A percentile compares a stretch with the other conserved stretches of the same genome.
These are phyloP conservation scores for Helobdella robusta DNA, from an alignment of 2,888 invertebrate genomes.

Conservation along the genomic window DNA sequence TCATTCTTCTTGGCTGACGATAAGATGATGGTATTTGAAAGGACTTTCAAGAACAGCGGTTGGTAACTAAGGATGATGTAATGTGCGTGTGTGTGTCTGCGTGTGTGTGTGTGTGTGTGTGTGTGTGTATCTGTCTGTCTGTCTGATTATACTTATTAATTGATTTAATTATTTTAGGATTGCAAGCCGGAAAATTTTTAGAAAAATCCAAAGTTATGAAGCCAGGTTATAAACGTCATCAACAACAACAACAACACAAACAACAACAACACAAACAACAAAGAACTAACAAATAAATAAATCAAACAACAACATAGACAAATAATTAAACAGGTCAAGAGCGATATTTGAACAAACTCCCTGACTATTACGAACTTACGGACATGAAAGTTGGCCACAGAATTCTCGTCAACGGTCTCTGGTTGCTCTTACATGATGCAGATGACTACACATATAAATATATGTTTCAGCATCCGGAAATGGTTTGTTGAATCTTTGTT, in stretches of 20 bases:
- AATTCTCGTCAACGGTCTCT: conserved; percentile 46
- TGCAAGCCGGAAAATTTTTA: conserved; percentile 49
- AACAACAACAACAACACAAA: too few relatives aligned
- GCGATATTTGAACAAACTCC: conserved; percentile 49
- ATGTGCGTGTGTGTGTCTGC: neutral
- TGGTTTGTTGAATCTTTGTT: conserved; percentile 50
- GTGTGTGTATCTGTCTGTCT: neutral
- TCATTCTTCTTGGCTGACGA: conserved; percentile 50
- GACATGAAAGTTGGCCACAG: conserved; percentile 47
- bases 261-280: too few relatives aligned
- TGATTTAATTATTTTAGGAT: conserved; percentile 13
- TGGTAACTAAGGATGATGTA: conserved; percentile 17
- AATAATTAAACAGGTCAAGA: too few relatives aligned
- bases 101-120: neutral
- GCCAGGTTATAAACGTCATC: too few relatives aligned
- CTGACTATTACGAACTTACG: conserved; percentile 45
- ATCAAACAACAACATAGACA: too few relatives aligned
- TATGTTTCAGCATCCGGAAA: conserved; percentile 68
- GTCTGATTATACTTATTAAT: neutral
- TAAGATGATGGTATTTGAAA: conserved; percentile 48
- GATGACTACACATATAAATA: conserved; percentile 52
- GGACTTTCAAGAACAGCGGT: conserved; percentile 49
- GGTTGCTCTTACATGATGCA: conserved; percentile 47
- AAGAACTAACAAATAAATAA: too few relatives aligned
- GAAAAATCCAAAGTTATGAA: conserved; percentile 47